Evolutionary conservation across 2,797 vertebrate species (phyloP).

Genomic region (Rhodeus uyekii): DNA sequence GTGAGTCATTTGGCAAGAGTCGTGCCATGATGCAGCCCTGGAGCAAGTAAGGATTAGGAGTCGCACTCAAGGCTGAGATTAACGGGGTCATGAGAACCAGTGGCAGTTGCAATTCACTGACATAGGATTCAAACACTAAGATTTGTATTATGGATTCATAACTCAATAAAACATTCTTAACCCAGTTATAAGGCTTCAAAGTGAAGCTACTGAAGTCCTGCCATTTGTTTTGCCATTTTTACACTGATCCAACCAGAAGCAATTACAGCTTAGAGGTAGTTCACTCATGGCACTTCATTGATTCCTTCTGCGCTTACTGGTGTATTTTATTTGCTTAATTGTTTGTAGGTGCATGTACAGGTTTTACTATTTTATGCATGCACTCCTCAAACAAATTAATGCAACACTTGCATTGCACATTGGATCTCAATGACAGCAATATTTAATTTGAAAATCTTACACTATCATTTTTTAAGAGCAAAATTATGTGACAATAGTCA

Average conservation of each 20-base stretch:
- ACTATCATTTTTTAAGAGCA: no score
- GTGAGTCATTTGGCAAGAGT: slow-evolving; percentile 10
- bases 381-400: no score
- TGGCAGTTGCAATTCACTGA: neutral
- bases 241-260: neutral
- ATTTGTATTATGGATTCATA: slow-evolving; percentile 16
- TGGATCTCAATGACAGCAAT: no score
- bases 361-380: no score
- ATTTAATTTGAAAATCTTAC: no score
- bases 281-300: neutral
- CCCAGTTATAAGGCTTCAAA: neutral
- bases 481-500: no score
- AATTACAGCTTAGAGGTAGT: neutral
- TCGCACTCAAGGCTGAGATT: slow-evolving; percentile 26
- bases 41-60: slow-evolving; percentile 3
- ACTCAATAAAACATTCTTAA: neutral
- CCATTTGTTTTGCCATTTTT: neutral
- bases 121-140: neutral
- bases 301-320: neutral
- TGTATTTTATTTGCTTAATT: neutral
- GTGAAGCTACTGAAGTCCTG: slow-evolving; percentile 43
- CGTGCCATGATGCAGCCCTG: slow-evolving; percentile 3
- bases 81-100: slow-evolving; percentile 33
- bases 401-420: no score
- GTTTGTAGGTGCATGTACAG: neutral